Evolutionary conservation across 2,113 vertebrate genomes (phyloP).

Genomic region (Lathamus discolor): DNA sequence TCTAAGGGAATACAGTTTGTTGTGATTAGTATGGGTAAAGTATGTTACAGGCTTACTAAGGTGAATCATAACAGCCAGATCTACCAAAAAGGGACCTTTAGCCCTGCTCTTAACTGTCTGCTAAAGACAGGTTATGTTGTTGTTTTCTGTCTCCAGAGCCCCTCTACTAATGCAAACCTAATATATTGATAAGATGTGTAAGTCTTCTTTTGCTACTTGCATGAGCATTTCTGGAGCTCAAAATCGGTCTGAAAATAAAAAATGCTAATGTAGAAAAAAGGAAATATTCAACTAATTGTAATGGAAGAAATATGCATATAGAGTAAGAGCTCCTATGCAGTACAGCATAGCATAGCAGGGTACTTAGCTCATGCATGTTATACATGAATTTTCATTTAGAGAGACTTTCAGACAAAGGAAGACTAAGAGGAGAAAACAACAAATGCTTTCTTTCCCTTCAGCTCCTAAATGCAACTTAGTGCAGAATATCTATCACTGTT

Average conservation of each 20-base stretch:
- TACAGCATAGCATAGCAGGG: not conserved
- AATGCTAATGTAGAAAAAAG: not conserved
- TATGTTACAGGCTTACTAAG: not conserved
- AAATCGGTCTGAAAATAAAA: not conserved
- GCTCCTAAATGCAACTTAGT: not conserved
- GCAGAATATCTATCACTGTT: constrained; percentile 22
- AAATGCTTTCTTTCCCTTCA: not conserved
- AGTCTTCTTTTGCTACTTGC: not conserved
- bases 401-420: not conserved
- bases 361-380: not conserved
- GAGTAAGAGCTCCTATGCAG: not conserved
- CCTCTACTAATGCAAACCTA: not conserved
- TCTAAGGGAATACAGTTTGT: not conserved
- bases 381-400: not conserved
- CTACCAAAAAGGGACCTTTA: not conserved
- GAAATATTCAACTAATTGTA: not conserved
- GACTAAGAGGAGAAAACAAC: not conserved
- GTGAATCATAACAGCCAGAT: not conserved
- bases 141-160: not conserved
- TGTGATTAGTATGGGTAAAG: not conserved
- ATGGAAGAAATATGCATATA: not conserved
- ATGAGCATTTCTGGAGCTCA: not conserved
- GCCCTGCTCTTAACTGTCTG: not conserved
- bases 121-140: not conserved
- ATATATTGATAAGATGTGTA: not conserved